Evolutionary conservation across 2,113 vertebrate species (phyloP), one percentile per base, ranked within the genome.

Genomic region (Stigmatopora argus): DNA sequence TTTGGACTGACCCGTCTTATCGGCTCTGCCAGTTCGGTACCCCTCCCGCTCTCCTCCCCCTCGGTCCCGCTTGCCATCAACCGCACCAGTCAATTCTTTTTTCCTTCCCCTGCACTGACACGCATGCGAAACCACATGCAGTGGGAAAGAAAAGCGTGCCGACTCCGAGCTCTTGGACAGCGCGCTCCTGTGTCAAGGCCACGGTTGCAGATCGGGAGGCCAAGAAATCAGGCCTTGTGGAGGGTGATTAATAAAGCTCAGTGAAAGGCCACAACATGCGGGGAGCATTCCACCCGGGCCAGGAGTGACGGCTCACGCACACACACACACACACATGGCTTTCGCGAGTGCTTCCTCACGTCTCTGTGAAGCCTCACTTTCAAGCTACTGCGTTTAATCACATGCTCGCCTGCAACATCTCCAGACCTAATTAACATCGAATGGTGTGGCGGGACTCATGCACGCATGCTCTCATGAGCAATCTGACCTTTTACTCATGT

Each of bases 1-100:
- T 86, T 79, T 74, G 70, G 71, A 81, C 73, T 76, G 83, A 90
- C 88, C 84, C 80, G 69, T 81, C 83, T 90, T 89, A 90, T 89
- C 88, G 80, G 67, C 66, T 65, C 75, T 84, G 80, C 72, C 77
- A 85, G 72, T 86, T 80, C 77, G 75, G 62, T 6, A 38, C 38
- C 44, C 66, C 56, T 65, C 70, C 56, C 46, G 23, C 51, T 41
- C 46, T 47, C 56, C 44, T 12, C 3, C 62, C 69, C 49, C 58
- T 26, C 13, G 19, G 19, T 14, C 69, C 76, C 69, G 66, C 34
- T 51, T 19, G n/a, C 58, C 35, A 41, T 68, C 46, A 67, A 67
- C 71, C 35, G 23, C 66, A 74, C 46, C 75, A 31, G 59, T 81
- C 70, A 72, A 75, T 66, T 74, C 57, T 17, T 19, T 64, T 70